These are phyloP conservation scores for Henricia sp. DNA, from an alignment of 53 echinoderm and acorn worm species.

Conservation along the genomic window DNA sequence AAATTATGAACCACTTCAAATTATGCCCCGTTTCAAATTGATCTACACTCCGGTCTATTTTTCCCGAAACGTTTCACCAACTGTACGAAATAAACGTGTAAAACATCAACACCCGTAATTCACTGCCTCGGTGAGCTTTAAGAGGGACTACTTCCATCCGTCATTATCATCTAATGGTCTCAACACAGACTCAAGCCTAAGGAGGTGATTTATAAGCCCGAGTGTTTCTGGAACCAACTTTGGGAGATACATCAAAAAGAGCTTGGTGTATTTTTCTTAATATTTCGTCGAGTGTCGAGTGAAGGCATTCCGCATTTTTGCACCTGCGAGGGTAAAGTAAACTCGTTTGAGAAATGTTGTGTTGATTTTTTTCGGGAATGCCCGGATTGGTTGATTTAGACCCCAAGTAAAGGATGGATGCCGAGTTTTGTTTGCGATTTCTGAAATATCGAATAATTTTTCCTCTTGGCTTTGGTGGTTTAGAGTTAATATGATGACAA, in stretches of 20 bases:
- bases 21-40: too few relatives aligned
- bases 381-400: too few relatives aligned
- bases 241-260: neutral
- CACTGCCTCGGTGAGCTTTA: neutral
- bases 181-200: slow-evolving; percentile 29
- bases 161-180: slow-evolving; percentile 54
- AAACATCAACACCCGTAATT: slow-evolving; percentile 41
- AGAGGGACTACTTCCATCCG: neutral
- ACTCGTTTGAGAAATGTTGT: too few relatives aligned
- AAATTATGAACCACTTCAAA: too few relatives aligned
- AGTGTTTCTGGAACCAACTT: slow-evolving; percentile 12
- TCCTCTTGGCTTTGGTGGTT: too few relatives aligned
- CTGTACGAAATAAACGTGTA: slow-evolving; percentile 16
- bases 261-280: neutral
- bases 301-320: neutral
- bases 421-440: too few relatives aligned
- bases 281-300: neutral
- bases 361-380: too few relatives aligned
- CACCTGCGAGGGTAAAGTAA: neutral
- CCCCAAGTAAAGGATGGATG: too few relatives aligned
- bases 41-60: too few relatives aligned
- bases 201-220: slow-evolving; percentile 34
- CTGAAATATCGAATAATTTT: too few relatives aligned
- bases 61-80: too few relatives aligned
- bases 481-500: too few relatives aligned